These are phyloP conservation scores for Orthosia gothica DNA, from an alignment of 2,888 invertebrate species.

Conservation along the genomic window DNA sequence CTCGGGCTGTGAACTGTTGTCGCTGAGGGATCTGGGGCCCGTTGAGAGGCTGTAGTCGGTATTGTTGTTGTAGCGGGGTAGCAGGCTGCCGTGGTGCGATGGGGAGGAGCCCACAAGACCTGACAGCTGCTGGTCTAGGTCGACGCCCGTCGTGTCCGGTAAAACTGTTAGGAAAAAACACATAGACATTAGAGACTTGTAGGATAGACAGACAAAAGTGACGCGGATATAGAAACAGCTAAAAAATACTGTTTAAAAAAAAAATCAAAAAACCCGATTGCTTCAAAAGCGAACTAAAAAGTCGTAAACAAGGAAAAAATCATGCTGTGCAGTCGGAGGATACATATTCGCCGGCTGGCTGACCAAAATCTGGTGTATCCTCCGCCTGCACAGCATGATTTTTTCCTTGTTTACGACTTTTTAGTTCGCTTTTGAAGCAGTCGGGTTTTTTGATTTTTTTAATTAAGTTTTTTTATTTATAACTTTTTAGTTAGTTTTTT, in stretches of 20 bases:
- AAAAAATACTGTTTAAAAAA: conserved; percentile 3
- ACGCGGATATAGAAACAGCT: not conserved
- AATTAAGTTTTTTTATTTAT: too few species aligned
- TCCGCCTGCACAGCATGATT: too few species aligned
- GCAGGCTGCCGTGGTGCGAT: conserved; percentile 92
- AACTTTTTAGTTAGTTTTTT: too few species aligned
- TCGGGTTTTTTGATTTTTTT: too few species aligned
- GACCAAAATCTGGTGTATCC: too few species aligned
- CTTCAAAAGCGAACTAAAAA: too few species aligned
- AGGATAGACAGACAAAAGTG: not conserved
- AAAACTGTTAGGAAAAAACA: conserved; percentile 90
- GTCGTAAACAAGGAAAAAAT: too few species aligned
- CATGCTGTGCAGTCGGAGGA: too few species aligned
- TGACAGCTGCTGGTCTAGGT: conserved; percentile 94
- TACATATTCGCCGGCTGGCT: too few species aligned
- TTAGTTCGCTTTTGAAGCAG: too few species aligned
- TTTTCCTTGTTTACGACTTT: too few species aligned
- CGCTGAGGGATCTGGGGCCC: conserved; percentile 95
- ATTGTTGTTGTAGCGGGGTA: conserved; percentile 93
- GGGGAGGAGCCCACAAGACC: conserved; percentile 92
- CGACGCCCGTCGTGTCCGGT: conserved; percentile 95
- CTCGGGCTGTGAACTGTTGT: conserved; percentile 96
- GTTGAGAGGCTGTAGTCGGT: conserved; percentile 93
- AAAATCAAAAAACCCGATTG: too few species aligned
- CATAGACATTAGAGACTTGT: not conserved